phyloP scores from a whole-genome alignment of 2,888 invertebrate genomes.

The Heliconius ethilla region DNA sequence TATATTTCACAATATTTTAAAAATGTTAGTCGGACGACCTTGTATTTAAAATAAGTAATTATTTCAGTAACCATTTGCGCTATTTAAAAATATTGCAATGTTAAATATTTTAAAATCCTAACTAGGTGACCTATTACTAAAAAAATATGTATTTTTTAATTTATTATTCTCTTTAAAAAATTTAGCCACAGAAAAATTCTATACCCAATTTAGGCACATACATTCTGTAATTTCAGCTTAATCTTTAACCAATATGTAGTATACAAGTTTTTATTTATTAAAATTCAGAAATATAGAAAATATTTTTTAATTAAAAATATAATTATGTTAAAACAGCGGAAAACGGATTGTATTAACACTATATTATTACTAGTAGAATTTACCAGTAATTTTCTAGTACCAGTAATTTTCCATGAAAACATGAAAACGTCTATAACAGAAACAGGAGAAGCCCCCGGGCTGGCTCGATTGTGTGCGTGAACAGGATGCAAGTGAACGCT shows the following conservation, averaged over 20 bases:
- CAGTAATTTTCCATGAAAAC: constrained; percentile 4
- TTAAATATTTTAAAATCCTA: neutral
- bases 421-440: constrained; percentile 25
- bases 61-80: constrained; percentile 13
- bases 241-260: too few relatives aligned
- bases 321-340: neutral
- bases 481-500: constrained; percentile 80
- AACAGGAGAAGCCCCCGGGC: constrained; percentile 45
- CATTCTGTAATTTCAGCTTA: too few relatives aligned
- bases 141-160: too few relatives aligned
- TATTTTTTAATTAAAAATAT: too few relatives aligned
- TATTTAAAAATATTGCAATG: constrained; percentile 1
- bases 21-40: neutral
- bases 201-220: too few relatives aligned
- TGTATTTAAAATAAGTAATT: constrained; percentile 15
- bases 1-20: constrained; percentile 5
- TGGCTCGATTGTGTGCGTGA: constrained; percentile 50
- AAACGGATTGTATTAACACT: neutral
- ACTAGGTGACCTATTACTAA: too few relatives aligned
- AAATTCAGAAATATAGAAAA: too few relatives aligned
- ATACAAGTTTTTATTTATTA: too few relatives aligned
- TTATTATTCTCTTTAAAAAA: too few relatives aligned
- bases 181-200: too few relatives aligned
- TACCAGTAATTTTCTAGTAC: neutral
- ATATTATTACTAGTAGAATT: neutral